Percentiles rank a stretch among this genome's conserved stretches.
These are phyloP conservation scores for Tragelaphus oryx DNA, from an alignment of 2,797 vertebrate genomes.

Conservation along the genomic window DNA sequence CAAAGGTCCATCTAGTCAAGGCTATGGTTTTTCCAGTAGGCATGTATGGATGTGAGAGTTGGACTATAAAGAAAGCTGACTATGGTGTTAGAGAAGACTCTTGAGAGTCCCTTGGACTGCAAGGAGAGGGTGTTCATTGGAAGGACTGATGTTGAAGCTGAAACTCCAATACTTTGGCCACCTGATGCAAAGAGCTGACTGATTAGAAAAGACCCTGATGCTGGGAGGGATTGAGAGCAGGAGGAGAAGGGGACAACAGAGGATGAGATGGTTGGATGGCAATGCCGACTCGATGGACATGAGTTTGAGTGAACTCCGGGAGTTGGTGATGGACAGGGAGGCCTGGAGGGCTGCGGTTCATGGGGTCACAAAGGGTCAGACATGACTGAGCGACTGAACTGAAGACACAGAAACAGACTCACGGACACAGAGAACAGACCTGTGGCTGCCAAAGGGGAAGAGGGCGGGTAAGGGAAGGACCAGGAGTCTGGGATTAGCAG, in stretches of 20 bases:
- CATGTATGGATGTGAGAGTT: not conserved
- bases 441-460: not conserved
- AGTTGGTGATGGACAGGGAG: not conserved
- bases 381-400: not conserved
- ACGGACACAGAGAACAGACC: not conserved
- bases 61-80: not conserved
- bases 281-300: not conserved
- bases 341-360: not conserved
- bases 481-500: not conserved
- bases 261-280: not conserved
- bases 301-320: not conserved
- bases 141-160: not conserved
- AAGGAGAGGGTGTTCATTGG: not conserved
- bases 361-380: not conserved
- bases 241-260: not conserved
- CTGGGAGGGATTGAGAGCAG: not conserved
- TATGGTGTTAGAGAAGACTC: not conserved
- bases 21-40: not conserved
- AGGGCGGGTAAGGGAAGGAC: not conserved
- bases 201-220: not conserved
- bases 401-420: not conserved
- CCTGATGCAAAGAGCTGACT: not conserved
- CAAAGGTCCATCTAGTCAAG: not conserved
- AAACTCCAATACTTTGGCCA: not conserved
- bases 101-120: not conserved